A percentile compares a stretch with the other conserved stretches of the same genome.
phyloP scores from a whole-genome alignment of 2,797 vertebrate genomes.

The Antrozous pallidus region DNA sequence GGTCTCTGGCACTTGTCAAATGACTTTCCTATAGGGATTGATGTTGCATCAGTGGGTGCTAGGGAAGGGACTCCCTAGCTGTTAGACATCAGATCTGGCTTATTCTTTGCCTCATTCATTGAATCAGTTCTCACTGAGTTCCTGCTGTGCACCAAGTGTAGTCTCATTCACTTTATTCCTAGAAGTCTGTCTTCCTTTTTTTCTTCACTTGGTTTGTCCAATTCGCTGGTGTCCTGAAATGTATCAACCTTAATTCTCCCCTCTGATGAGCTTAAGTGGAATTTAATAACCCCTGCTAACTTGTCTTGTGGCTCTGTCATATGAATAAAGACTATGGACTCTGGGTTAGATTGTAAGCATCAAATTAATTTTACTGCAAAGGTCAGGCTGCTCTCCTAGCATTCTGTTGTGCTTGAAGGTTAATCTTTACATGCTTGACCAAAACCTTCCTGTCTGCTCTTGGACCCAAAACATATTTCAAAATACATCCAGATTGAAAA shows the following conservation, averaged over 20 bases:
- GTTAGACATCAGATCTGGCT: not conserved
- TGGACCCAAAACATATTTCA: conserved; percentile 65
- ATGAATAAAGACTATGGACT: conserved; percentile 55
- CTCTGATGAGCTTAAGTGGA: conserved; percentile 61
- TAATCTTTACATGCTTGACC: conserved; percentile 61
- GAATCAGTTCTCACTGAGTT: conserved; percentile 17
- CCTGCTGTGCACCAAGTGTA: not conserved
- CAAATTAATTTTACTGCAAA: conserved; percentile 70
- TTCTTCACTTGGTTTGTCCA: conserved; percentile 16
- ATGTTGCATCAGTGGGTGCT: not conserved
- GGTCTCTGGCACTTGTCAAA: conserved; percentile 1
- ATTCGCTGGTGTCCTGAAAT: conserved; percentile 42
- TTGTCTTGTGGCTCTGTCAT: conserved; percentile 58
- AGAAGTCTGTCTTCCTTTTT: conserved; percentile 3
- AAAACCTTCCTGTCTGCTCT: conserved; percentile 46
- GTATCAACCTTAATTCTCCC: conserved; percentile 48
- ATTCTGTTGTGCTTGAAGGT: conserved; percentile 66
- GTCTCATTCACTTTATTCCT: conserved; percentile 33
- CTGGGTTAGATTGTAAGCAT: conserved; percentile 61
- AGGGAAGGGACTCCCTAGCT: not conserved
- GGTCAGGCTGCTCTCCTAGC: conserved; percentile 61
- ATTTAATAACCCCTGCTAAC: conserved; percentile 69
- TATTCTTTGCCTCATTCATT: conserved; percentile 14
- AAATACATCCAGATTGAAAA: conserved; percentile 51
- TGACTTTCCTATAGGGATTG: not conserved